Evolutionary conservation across 1,140 invertebrate genomes (phyloP).

Genomic region (Diorhabda elongata): DNA sequence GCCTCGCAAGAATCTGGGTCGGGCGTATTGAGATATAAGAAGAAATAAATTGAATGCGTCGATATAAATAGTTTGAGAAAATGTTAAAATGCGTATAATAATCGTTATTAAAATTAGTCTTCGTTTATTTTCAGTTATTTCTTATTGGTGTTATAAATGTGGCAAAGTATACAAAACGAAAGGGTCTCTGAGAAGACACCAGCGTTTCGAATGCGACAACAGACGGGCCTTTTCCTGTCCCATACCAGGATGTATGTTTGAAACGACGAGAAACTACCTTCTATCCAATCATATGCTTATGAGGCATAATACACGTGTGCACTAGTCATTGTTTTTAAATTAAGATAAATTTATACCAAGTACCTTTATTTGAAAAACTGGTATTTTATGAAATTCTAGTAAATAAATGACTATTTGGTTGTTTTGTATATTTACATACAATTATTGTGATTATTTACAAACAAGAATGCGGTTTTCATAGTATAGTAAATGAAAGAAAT

Average conservation of each 20-base stretch:
- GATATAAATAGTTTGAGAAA: too few species aligned
- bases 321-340: neutral
- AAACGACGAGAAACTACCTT: slow-evolving; percentile 54
- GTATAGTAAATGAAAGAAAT: too few species aligned
- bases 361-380: neutral
- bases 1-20: too few species aligned
- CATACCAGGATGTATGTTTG: slow-evolving; percentile 51
- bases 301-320: slow-evolving; percentile 10
- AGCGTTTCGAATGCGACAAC: slow-evolving; percentile 49
- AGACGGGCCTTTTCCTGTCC: slow-evolving; percentile 52
- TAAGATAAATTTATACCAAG: neutral
- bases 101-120: too few species aligned
- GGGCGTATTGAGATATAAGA: too few species aligned
- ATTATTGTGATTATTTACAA: too few species aligned
- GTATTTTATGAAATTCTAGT: too few species aligned
- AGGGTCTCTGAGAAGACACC: slow-evolving; percentile 50
- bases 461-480: too few species aligned
- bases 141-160: slow-evolving; percentile 19
- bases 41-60: too few species aligned
- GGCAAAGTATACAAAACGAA: slow-evolving; percentile 40
- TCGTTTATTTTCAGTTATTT: neutral
- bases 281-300: slow-evolving; percentile 49
- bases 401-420: too few species aligned
- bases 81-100: too few species aligned
- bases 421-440: too few species aligned